phyloP scores from a whole-genome alignment of 2,888 invertebrate genomes.

The Dexiosoma caninum region DNA sequence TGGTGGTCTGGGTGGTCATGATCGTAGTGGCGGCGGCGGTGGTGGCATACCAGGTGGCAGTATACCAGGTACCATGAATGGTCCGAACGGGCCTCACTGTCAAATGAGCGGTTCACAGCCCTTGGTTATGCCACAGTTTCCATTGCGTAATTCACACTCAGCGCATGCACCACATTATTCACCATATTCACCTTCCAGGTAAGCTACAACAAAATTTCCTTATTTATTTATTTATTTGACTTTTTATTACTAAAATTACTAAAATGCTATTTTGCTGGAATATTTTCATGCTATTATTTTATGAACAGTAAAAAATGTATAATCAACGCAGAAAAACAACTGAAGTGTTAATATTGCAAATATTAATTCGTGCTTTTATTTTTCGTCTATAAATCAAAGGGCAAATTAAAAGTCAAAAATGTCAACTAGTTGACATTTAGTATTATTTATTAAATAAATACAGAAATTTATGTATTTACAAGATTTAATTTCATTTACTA shows the following conservation, averaged over 20 bases:
- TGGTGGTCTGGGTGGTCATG: slow-evolving; percentile 75
- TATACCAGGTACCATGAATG: slow-evolving; percentile 69
- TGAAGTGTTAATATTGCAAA: slow-evolving; percentile 54
- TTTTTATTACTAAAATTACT: neutral
- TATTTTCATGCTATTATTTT: slow-evolving; percentile 23
- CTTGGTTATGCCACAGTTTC: slow-evolving; percentile 93
- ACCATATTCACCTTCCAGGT: slow-evolving; percentile 92
- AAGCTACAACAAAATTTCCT: slow-evolving; percentile 51
- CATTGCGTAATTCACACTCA: slow-evolving; percentile 83
- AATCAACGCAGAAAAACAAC: neutral
- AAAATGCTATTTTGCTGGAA: slow-evolving; percentile 49
- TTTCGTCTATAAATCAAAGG: slow-evolving; percentile 48
- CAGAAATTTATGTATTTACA: slow-evolving; percentile 6
- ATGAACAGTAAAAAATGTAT: neutral
- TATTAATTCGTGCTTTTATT: slow-evolving; percentile 5
- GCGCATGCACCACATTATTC: slow-evolving; percentile 88
- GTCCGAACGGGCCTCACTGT: slow-evolving; percentile 81
- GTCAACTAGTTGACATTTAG: slow-evolving; percentile 59
- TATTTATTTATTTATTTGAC: neutral
- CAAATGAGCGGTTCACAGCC: slow-evolving; percentile 85
- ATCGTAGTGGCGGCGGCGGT: slow-evolving; percentile 70
- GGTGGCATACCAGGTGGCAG: slow-evolving; percentile 69
- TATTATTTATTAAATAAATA: slow-evolving; percentile 56
- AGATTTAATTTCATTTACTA: slow-evolving; percentile 19
- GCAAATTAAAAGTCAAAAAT: slow-evolving; percentile 62